Base-by-base conservation (phyloP, 2,888 invertebrate species). In the Hyposoter didymator region DNA sequence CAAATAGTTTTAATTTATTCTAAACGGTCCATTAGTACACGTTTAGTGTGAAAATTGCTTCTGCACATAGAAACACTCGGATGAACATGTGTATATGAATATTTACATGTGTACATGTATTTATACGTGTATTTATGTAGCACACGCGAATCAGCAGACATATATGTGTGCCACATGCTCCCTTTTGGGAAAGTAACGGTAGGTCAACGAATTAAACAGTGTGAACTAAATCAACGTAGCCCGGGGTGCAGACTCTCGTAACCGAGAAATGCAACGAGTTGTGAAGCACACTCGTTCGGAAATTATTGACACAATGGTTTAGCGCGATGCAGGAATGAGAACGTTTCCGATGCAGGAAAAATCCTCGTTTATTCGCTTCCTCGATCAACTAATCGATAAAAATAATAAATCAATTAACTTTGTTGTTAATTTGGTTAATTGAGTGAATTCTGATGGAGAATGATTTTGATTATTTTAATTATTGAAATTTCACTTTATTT, bases 291-390 rank as follows among this genome's bases (percentile, higher is more conserved):
- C 74, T 79, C 22, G 69, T 35, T 49, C 59, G 62, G 69, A 74
- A 78, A 79, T 74, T 84, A 84, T 84, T 84, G 74, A 84, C 79
- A 79, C 74, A 79, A 79, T 79, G 70, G 84, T 70, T 84, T 64
- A 84, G 59, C 69, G 69, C 67, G 64, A 79, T 49, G 59, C 47
- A 19, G 43, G 52, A 52, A 47, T 39, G 49, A 59, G 69, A 52
- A 78, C 39, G 22, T 43, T 35, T 78, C 43, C n/a, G 74, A n/a
- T n/a, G 6, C 47, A 49, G 14, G 7, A 59, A 64, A 66, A 82
- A 72, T 78, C 59, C 22, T 74, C 49, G 47, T 32, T 69, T 66
- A 22, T 59, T 59, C 35, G 35, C 10, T 28, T 5, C 17, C 66
- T 49, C 55, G 45, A 72, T 80, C 17, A 17, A 19, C 8, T 19